These are phyloP conservation scores for Ephestia elutella DNA, from an alignment of 1,140 invertebrate species.

Conservation along the genomic window DNA sequence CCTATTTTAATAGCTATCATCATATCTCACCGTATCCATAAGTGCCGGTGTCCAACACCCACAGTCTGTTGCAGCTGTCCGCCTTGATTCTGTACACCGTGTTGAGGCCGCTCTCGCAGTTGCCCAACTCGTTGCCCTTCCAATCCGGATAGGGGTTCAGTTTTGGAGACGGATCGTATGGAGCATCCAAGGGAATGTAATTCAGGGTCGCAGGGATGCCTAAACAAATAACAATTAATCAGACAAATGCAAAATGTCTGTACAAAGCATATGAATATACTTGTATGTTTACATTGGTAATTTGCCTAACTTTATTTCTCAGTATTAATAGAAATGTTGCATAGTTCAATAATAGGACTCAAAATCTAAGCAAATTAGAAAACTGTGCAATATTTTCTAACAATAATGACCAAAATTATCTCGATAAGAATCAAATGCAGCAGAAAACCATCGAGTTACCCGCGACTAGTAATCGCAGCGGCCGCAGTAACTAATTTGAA, in stretches of 20 bases:
- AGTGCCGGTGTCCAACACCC: slow-evolving; percentile 88
- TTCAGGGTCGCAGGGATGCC: slow-evolving; percentile 88
- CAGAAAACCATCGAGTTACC: neutral
- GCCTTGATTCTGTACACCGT: slow-evolving; percentile 85
- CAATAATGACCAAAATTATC: neutral
- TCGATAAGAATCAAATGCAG: neutral
- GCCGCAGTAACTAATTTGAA: slow-evolving; percentile 1
- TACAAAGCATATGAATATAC: too few relatives aligned
- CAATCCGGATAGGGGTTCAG: slow-evolving; percentile 86
- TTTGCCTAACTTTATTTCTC: too few relatives aligned
- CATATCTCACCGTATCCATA: slow-evolving; percentile 80
- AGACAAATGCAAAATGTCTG: too few relatives aligned
- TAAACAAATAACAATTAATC: slow-evolving; percentile 44
- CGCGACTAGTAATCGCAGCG: neutral
- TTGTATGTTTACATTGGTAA: too few relatives aligned
- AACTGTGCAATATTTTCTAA: too few relatives aligned
- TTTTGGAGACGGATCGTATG: slow-evolving; percentile 79
- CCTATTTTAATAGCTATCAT: neutral
- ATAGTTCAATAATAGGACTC: too few relatives aligned
- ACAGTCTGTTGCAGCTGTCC: slow-evolving; percentile 84
- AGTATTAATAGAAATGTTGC: too few relatives aligned
- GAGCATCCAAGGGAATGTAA: slow-evolving; percentile 81
- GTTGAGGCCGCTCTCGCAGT: slow-evolving; percentile 82
- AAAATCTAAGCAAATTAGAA: neutral
- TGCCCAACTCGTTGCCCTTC: slow-evolving; percentile 82